Conservation (phyloP, 2,888 invertebrate species). For the Athalia rosae region DNA sequence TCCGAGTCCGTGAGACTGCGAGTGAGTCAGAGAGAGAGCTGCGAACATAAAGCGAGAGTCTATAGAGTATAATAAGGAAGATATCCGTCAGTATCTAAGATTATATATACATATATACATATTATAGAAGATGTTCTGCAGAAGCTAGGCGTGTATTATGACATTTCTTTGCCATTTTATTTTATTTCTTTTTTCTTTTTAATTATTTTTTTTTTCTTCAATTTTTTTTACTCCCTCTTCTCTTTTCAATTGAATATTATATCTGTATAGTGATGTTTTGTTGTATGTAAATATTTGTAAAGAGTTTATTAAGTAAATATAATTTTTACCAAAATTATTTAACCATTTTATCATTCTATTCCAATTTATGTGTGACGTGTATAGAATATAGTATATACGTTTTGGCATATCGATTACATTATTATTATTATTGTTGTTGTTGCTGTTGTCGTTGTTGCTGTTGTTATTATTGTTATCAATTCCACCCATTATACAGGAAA, state of each 20-base stretch:
- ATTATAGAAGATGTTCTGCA: neutral
- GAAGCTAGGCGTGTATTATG: neutral
- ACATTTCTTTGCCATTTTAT: neutral
- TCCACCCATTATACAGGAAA: no score
- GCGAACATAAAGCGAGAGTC: neutral
- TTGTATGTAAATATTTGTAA: constrained; percentile 70
- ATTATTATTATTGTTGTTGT: no score
- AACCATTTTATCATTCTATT: constrained; percentile 21
- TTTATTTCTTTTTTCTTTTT: neutral
- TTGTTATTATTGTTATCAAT: no score
- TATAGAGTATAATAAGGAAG: no score
- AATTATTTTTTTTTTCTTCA: neutral
- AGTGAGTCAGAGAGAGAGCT: neutral
- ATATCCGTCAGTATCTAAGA: no score
- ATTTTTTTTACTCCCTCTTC: constrained; percentile 13
- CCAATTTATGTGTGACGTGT: neutral
- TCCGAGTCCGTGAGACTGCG: neutral
- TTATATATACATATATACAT: no score
- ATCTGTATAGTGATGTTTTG: neutral
- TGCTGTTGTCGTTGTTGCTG: no score
- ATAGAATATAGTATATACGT: no score
- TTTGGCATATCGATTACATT: no score
- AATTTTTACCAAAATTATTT: constrained; percentile 51
- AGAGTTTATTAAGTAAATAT: constrained; percentile 70
- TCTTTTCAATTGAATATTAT: neutral